phyloP scores from a whole-genome alignment of 2,797 vertebrate genomes.

The Kryptolebias ocellatus region DNA sequence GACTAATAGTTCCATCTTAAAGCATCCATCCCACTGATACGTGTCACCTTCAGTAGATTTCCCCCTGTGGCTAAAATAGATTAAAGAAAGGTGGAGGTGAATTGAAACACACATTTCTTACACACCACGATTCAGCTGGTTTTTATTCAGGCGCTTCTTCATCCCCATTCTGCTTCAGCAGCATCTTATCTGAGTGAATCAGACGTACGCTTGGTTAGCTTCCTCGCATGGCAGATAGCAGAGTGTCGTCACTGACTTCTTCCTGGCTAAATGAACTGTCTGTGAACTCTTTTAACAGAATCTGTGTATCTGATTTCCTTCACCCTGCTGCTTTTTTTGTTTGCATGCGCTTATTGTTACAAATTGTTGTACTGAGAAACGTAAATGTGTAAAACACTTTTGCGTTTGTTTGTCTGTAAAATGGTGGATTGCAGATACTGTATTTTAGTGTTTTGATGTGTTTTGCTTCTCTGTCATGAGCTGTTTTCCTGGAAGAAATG shows the following conservation, averaged over 20 bases:
- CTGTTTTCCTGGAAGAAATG: background rate
- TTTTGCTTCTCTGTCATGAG: background rate
- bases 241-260: constrained; percentile 6
- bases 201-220: constrained; percentile 33
- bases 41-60: constrained; percentile 16
- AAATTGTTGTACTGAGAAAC: constrained; percentile 7
- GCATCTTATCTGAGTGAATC: constrained; percentile 59
- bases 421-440: background rate
- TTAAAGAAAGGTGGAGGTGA: constrained; percentile 13
- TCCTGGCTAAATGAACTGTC: constrained; percentile 4
- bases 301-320: constrained; percentile 6
- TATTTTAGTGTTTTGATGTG: background rate
- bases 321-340: constrained; percentile 21
- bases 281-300: constrained; percentile 1
- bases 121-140: constrained; percentile 14
- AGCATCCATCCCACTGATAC: background rate
- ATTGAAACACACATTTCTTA: constrained; percentile 27
- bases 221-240: constrained; percentile 55
- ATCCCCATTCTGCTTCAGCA: constrained; percentile 48
- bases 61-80: background rate
- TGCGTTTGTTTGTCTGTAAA: constrained; percentile 15
- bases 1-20: constrained; percentile 22
- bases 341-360: constrained; percentile 47
- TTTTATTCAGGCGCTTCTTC: constrained; percentile 1
- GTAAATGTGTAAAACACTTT: background rate